Base-by-base conservation (phyloP, 2,113 vertebrate genomes). In the Callaeas wilsoni region DNA sequence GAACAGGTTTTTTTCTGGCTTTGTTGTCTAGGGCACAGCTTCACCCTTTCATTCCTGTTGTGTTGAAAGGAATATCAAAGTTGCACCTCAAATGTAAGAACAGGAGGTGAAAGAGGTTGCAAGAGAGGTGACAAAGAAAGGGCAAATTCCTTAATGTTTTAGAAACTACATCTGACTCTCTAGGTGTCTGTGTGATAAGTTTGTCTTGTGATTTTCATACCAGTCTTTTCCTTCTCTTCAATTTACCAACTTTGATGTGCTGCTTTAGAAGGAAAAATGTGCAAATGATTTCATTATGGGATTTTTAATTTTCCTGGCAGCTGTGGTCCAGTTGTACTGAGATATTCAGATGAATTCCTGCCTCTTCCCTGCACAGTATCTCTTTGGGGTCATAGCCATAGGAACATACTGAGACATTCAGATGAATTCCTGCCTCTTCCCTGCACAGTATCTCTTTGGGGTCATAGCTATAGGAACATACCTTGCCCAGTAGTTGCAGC, bases 91-190 rank as follows among this genome's bases (percentile, higher is more conserved):
- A 88, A 80, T 42, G 15, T 52, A 70, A 91, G 42, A 94, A 83
- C 3, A 39, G 18, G 68, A 80, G 27, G 47, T 70, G 86, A 84
- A 93, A 90, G 9, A 0, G 1, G 6, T 17, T 79, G 20, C 39
- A 68, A 87, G 35, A 93, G 35, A 73, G 26, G 46, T 73, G 69
- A 79, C 6, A 16, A 81, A 79, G 52, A 71, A 93, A 81, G 74
- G 53, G 41, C 16, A 95, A 78, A 73, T 81, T 92, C 81, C 87
- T 93, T 76, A 90, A 90, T 64, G 35, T 47, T 89, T 96, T 85
- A 62, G 65, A 62, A 85, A 49, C 23, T 76, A 55, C 30, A 53
- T 49, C n/a, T 93, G 70, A 94, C 7, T 77, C 23, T 68, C 15
- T 21, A 57, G 62, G 53, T 49, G 20, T 84, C 46, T 35, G 26